These are phyloP conservation scores for Procavia capensis DNA, from an alignment of 2,113 vertebrate species.

Conservation along the genomic window DNA sequence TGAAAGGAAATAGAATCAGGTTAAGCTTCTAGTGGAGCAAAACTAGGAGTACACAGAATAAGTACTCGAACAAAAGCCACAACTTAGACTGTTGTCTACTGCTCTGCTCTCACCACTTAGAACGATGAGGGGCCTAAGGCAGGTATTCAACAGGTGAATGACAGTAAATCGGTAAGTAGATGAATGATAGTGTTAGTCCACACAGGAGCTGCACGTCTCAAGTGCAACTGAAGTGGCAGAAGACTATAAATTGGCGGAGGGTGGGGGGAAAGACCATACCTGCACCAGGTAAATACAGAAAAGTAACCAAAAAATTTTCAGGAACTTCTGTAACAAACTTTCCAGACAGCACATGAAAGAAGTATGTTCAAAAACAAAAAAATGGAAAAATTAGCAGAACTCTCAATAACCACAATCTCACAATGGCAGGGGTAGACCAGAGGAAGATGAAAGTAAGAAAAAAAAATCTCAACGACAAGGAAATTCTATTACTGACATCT, in stretches of 20 bases:
- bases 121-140: not conserved
- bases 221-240: not conserved
- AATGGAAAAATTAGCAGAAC: not conserved
- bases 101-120: not conserved
- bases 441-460: not conserved
- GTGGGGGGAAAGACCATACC: not conserved
- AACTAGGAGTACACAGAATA: not conserved
- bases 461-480: not conserved
- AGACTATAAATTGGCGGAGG: not conserved
- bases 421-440: not conserved
- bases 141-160: not conserved
- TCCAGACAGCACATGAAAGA: not conserved
- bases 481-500: not conserved
- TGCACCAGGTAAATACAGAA: not conserved
- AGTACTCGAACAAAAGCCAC: not conserved
- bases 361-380: not conserved
- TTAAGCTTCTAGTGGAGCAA: not conserved
- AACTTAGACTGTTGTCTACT: not conserved
- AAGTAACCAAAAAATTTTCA: not conserved
- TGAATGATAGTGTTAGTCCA: not conserved
- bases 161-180: not conserved
- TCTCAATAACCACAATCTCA: not conserved
- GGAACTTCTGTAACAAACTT: not conserved
- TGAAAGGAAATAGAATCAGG: not conserved
- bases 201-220: not conserved